These are phyloP conservation scores for Drosophila birchii DNA, from an alignment of 2,888 invertebrate species.

Conservation along the genomic window DNA sequence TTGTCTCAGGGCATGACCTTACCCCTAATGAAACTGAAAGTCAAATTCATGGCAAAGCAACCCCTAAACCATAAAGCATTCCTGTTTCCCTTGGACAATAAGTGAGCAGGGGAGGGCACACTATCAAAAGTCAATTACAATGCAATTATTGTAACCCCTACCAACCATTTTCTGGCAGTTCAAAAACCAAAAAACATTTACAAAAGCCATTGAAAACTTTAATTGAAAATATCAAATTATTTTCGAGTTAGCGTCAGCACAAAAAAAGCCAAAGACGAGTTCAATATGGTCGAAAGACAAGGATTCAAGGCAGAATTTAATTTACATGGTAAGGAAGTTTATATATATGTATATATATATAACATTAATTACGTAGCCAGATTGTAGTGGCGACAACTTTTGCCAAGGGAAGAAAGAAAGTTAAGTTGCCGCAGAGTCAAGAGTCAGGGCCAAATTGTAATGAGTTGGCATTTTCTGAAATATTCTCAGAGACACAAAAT, in stretches of 20 bases:
- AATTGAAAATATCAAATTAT: conserved; percentile 82
- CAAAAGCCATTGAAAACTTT: conserved; percentile 68
- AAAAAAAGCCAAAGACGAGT: conserved; percentile 50
- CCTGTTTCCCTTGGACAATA: background rate
- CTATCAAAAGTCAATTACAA: conserved; percentile 61
- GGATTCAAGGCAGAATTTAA: conserved; percentile 1
- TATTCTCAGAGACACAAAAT: conserved; percentile 50
- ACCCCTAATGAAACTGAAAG: conserved; percentile 13
- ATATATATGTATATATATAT: conserved; percentile 20
- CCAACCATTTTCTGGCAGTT: background rate
- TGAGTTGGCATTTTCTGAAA: conserved; percentile 75
- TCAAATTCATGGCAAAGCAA: conserved; percentile 16
- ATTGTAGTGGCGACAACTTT: conserved; percentile 36
- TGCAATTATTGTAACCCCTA: conserved; percentile 50
- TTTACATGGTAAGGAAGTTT: conserved; percentile 13
- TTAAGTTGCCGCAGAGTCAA: conserved; percentile 35
- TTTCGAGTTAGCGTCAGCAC: conserved; percentile 81
- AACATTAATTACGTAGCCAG: conserved; percentile 55
- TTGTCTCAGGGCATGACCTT: conserved; percentile 26
- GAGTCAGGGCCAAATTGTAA: conserved; percentile 70
- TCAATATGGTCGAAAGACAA: conserved; percentile 27
- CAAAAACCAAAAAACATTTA: conserved; percentile 33
- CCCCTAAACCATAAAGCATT: conserved; percentile 29
- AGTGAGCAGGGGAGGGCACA: conserved; percentile 17
- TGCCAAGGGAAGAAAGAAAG: conserved; percentile 29